Conservation (phyloP, 2,888 invertebrate species). For the Neoscelio sp. region DNA sequence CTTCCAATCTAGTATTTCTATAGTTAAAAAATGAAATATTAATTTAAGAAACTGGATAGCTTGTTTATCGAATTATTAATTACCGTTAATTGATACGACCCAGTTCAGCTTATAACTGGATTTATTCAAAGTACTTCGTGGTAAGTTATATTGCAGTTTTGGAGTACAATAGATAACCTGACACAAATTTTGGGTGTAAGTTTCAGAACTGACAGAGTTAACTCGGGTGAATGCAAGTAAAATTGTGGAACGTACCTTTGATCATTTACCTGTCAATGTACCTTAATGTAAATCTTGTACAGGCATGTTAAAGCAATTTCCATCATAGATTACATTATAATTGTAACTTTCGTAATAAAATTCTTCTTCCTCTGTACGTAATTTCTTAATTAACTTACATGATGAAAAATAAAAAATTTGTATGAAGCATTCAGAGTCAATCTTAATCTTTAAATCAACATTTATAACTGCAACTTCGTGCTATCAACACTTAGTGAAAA, state of each 20-base stretch:
- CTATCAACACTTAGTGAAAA: no score
- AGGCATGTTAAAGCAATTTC: slow-evolving; percentile 10
- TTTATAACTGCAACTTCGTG: neutral
- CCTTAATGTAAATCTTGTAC: slow-evolving; percentile 1
- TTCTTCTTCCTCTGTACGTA: no score
- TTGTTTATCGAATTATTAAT: slow-evolving; percentile 19
- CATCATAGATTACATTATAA: neutral
- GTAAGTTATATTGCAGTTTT: slow-evolving; percentile 24
- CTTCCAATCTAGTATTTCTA: no score
- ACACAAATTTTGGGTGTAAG: slow-evolving; percentile 19
- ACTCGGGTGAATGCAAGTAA: slow-evolving; percentile 17
- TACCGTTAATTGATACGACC: slow-evolving; percentile 3
- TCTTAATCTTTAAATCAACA: neutral
- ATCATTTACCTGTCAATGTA: slow-evolving; percentile 39
- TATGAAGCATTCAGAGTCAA: no score
- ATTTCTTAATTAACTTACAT: no score
- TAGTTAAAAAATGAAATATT: no score
- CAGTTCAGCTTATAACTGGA: neutral
- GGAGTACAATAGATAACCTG: slow-evolving; percentile 11
- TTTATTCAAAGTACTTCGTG: neutral
- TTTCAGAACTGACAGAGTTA: slow-evolving; percentile 25
- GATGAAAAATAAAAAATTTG: no score
- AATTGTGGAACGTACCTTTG: slow-evolving; percentile 27
- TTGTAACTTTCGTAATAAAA: no score
- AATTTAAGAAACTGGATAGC: no score